Percentiles rank a stretch among this genome's conserved stretches.
Conservation (phyloP, 53 echinoderm and acorn worm species). For the Hippasteria phrygiana region DNA sequence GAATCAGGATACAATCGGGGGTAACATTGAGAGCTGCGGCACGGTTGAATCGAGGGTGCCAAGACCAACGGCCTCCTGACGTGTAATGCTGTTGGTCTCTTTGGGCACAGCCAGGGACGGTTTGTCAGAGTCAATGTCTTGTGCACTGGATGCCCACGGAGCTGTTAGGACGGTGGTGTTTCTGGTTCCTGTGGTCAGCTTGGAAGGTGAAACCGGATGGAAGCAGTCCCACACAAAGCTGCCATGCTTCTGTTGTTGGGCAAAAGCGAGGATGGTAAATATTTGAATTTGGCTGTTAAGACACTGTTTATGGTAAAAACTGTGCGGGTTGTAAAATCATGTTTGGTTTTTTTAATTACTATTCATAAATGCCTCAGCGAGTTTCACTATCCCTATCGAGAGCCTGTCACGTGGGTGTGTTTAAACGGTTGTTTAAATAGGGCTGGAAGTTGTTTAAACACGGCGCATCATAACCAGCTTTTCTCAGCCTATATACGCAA, state of each 20-base stretch:
- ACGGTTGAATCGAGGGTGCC: constrained; percentile 39
- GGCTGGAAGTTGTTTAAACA: no score
- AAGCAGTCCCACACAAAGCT: constrained; percentile 96
- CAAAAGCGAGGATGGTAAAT: constrained; percentile 2
- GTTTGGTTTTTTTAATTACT: no score
- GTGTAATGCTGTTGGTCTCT: neutral
- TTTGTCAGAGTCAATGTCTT: neutral
- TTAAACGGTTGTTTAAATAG: no score
- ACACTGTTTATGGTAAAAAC: no score
- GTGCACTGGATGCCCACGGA: constrained; percentile 37
- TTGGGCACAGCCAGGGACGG: neutral
- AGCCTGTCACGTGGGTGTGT: no score
- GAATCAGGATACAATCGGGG: constrained; percentile 54
- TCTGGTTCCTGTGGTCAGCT: constrained; percentile 12
- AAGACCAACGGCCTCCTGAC: constrained; percentile 23
- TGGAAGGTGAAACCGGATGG: constrained; percentile 71
- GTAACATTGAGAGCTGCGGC: constrained; percentile 5
- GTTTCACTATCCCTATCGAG: no score
- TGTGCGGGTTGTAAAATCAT: no score
- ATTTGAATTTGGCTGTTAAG: neutral
- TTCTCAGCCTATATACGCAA: no score
- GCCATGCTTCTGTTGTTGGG: constrained; percentile 82
- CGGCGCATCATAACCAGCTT: no score
- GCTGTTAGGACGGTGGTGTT: constrained; percentile 34
- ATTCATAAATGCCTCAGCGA: no score